A percentile compares a stretch with the other conserved stretches of the same genome.
Evolutionary conservation across 2,113 vertebrate species (phyloP).

Genomic region (Austrofundulus limnaeus): DNA sequence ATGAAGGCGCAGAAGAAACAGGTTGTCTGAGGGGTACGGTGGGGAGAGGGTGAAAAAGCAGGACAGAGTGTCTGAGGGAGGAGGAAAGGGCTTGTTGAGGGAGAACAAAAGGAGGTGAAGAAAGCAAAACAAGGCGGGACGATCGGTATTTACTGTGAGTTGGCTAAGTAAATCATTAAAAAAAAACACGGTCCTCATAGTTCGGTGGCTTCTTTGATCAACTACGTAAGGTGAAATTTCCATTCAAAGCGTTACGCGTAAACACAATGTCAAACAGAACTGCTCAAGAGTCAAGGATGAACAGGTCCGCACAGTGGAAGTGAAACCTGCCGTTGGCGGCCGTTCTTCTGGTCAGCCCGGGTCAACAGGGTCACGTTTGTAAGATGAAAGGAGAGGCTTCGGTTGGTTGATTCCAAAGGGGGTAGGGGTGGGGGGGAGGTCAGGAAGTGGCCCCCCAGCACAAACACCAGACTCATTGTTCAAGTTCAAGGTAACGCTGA

Average conservation of each 20-base stretch:
- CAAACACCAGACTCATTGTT: slow-evolving; percentile 77
- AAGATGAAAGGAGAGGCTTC: slow-evolving; percentile 72
- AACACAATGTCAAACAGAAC: slow-evolving; percentile 7
- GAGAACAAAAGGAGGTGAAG: slow-evolving; percentile 20
- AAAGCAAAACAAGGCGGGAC: slow-evolving; percentile 2
- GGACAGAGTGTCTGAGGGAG: slow-evolving; percentile 12
- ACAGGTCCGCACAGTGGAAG: slow-evolving; percentile 12
- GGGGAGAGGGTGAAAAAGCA: slow-evolving; percentile 28
- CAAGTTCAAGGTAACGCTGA: slow-evolving; percentile 78
- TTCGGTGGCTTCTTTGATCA: slow-evolving; percentile 9
- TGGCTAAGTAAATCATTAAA: slow-evolving; percentile 30
- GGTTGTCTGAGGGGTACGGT: slow-evolving; percentile 9
- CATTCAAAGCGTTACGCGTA: background rate
- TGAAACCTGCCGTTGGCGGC: slow-evolving; percentile 34
- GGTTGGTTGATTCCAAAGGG: slow-evolving; percentile 64
- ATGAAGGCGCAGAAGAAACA: slow-evolving; percentile 37
- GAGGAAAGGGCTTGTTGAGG: slow-evolving; percentile 21
- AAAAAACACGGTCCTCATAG: slow-evolving; percentile 18
- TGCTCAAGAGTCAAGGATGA: slow-evolving; percentile 22
- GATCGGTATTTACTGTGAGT: slow-evolving; percentile 20
- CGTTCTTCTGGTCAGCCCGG: slow-evolving; percentile 47
- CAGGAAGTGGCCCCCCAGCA: slow-evolving; percentile 76
- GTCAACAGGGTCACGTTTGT: slow-evolving; percentile 64
- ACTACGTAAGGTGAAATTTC: background rate
- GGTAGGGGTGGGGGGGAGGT: slow-evolving; percentile 68